A percentile compares a stretch with the other conserved stretches of the same genome.
Conservation (phyloP, 2,888 invertebrate genomes). For the Tinea pellionella region DNA sequence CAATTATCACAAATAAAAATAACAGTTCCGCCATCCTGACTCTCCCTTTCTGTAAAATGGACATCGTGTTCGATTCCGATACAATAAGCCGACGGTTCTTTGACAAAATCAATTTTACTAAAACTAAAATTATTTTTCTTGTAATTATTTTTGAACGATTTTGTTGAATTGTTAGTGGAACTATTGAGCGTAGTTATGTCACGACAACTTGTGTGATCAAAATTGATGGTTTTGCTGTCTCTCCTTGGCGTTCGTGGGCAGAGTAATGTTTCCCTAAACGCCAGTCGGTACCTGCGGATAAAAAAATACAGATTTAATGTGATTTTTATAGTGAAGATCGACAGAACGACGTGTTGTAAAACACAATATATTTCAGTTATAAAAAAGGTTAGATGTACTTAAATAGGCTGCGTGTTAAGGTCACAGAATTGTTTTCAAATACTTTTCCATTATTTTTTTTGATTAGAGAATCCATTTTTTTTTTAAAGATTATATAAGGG, state of each 20-base stretch:
- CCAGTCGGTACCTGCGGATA: conserved; percentile 74
- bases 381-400: too few species aligned
- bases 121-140: conserved; percentile 26
- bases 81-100: conserved; percentile 38
- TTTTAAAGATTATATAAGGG: too few species aligned
- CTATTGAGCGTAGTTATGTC: conserved; percentile 52
- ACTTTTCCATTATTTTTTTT: too few species aligned
- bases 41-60: neutral
- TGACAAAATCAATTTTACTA: conserved; percentile 45
- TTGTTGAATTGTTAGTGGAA: conserved; percentile 24
- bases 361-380: too few species aligned
- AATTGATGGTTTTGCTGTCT: conserved; percentile 52
- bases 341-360: too few species aligned
- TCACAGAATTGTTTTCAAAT: too few species aligned
- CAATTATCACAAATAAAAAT: conserved; percentile 11
- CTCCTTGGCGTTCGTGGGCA: conserved; percentile 57
- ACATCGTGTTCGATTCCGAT: conserved; percentile 19
- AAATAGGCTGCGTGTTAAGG: too few species aligned
- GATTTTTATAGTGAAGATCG: too few species aligned
- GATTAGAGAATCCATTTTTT: too few species aligned
- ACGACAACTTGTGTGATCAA: conserved; percentile 66
- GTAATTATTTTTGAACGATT: conserved; percentile 19
- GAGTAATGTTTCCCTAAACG: conserved; percentile 80
- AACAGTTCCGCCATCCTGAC: neutral
- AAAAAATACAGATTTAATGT: neutral